Percentiles rank a stretch among this genome's conserved stretches.
Conservation (phyloP, 2,113 vertebrate species). For the Smithornis capensis region DNA sequence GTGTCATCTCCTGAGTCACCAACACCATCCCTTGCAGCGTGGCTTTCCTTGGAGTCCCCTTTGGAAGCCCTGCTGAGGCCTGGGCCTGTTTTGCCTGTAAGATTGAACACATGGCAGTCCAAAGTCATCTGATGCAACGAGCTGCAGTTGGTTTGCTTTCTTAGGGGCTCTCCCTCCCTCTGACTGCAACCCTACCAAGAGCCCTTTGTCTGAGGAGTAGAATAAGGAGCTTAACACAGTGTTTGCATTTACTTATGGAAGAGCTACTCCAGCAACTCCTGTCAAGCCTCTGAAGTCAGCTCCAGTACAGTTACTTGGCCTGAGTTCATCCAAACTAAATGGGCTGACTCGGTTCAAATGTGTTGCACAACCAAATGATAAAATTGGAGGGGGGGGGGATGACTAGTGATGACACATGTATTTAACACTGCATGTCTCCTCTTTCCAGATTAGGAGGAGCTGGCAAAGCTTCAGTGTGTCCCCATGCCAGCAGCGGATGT, state of each 20-base stretch:
- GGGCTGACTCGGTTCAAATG: conserved; percentile 33
- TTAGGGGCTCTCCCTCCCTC: not conserved
- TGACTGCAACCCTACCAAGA: not conserved
- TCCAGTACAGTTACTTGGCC: conserved; percentile 44
- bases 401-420: conserved; percentile 61
- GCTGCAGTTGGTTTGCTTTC: not conserved
- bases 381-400: not conserved
- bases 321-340: conserved; percentile 32
- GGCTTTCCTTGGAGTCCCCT: conserved; percentile 3
- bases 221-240: not conserved
- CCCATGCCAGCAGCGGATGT: conserved; percentile 67
- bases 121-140: not conserved
- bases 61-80: not conserved
- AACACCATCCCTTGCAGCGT: not conserved
- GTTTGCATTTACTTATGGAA: conserved; percentile 8
- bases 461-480: not conserved
- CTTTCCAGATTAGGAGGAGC: conserved; percentile 32
- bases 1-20: conserved; percentile 11
- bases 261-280: conserved; percentile 14
- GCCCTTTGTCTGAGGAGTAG: not conserved
- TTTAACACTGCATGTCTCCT: conserved; percentile 48
- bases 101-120: not conserved
- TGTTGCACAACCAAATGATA: conserved; percentile 44
- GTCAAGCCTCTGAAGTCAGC: conserved; percentile 35
- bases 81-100: not conserved